Percentiles rank a stretch among this genome's conserved stretches.
Conservation (phyloP, 2,113 vertebrate genomes). For the Prionailurus viverrinus region DNA sequence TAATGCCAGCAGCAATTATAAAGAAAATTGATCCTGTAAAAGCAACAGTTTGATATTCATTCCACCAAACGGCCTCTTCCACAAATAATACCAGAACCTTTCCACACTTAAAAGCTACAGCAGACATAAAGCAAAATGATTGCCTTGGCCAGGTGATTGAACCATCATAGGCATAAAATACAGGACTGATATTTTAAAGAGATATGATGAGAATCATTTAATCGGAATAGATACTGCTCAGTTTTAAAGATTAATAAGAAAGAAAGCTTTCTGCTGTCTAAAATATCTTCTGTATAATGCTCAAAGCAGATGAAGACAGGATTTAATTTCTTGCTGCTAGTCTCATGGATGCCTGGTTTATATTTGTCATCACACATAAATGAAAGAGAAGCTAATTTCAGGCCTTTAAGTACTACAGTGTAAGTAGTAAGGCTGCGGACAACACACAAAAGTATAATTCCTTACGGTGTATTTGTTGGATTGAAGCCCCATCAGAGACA, state of each 20-base stretch:
- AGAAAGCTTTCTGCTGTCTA: background rate
- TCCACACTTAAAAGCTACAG: background rate
- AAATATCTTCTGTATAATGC: background rate
- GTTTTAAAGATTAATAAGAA: conserved; percentile 38
- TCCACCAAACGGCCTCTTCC: background rate
- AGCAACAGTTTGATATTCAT: conserved; percentile 22
- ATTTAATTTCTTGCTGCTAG: conserved; percentile 8
- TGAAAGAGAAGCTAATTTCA: background rate
- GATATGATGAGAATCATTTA: background rate
- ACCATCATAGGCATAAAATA: background rate
- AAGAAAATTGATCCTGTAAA: conserved; percentile 43
- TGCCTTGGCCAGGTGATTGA: background rate
- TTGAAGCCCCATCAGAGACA: background rate
- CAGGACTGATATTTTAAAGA: background rate
- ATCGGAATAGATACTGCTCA: background rate
- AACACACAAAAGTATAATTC: background rate
- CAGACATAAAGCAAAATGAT: background rate
- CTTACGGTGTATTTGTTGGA: background rate
- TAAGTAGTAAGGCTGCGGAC: background rate
- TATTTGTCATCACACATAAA: background rate
- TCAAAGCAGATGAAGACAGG: background rate
- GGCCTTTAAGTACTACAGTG: background rate
- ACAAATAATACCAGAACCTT: conserved; percentile 8
- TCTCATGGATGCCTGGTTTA: background rate
- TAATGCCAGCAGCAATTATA: conserved; percentile 58